A percentile compares a stretch with the other conserved stretches of the same genome.
These are phyloP conservation scores for Cosmia pyralina DNA, from an alignment of 2,888 invertebrate species.

Conservation along the genomic window DNA sequence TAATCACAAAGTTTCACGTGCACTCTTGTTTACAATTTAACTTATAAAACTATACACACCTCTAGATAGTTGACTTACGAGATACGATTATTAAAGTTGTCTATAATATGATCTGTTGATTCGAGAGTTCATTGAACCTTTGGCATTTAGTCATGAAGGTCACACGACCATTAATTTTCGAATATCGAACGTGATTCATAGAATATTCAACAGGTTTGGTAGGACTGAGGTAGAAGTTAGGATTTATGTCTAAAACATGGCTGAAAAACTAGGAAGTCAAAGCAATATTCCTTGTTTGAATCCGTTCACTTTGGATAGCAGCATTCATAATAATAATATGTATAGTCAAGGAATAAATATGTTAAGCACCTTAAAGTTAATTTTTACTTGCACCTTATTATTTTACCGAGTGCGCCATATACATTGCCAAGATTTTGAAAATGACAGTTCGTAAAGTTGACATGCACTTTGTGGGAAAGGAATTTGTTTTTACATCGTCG, in stretches of 20 bases:
- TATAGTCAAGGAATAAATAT: too few species aligned
- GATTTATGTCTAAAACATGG: not conserved
- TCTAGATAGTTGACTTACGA: not conserved
- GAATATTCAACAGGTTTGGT: conserved; percentile 15
- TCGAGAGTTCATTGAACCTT: conserved; percentile 23
- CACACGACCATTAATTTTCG: conserved; percentile 30
- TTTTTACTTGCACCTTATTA: too few species aligned
- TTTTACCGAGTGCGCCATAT: too few species aligned
- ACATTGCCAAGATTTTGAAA: too few species aligned
- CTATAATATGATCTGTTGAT: conserved; percentile 12
- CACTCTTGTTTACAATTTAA: conserved; percentile 14
- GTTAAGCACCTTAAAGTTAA: too few species aligned
- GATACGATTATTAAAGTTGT: conserved; percentile 13
- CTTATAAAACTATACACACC: conserved; percentile 10
- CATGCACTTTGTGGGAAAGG: too few species aligned
- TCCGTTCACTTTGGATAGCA: not conserved
- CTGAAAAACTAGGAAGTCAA: not conserved
- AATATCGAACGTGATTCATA: conserved; percentile 20
- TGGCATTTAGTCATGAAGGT: conserved; percentile 42
- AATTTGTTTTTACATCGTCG: too few species aligned
- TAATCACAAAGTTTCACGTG: not conserved
- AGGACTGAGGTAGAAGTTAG: not conserved
- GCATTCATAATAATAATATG: not conserved
- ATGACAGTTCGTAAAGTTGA: too few species aligned
- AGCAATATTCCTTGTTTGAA: not conserved